Percentiles rank a stretch among this genome's conserved stretches.
Conservation (phyloP, 2,888 invertebrate species). For the Listrodromus nycthemerus region DNA sequence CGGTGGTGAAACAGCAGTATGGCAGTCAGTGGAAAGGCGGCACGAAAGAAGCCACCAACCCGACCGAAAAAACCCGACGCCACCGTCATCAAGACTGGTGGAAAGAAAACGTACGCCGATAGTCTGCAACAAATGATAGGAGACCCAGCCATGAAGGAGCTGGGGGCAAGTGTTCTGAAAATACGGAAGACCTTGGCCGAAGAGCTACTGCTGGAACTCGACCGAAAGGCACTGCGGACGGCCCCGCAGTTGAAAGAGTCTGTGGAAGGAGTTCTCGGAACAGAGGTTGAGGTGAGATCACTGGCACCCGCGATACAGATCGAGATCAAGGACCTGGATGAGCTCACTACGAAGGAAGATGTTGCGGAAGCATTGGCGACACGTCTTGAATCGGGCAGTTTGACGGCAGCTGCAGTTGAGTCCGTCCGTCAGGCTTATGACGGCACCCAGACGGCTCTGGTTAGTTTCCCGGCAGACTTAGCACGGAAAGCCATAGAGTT, state of each 20-base stretch:
- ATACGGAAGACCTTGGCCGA: conserved; percentile 25
- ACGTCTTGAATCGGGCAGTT: not conserved
- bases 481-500: conserved; percentile 24
- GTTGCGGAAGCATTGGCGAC: conserved; percentile 34
- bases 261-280: not conserved
- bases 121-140: not conserved
- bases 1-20: no score
- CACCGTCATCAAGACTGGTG: not conserved
- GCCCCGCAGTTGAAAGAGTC: conserved; percentile 18
- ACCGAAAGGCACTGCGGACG: not conserved
- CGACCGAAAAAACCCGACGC: no score
- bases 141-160: not conserved
- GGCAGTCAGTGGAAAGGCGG: no score
- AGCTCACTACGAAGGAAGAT: no score
- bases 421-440: conserved; percentile 48
- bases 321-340: no score
- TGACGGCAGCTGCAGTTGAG: conserved; percentile 22
- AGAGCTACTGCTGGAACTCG: conserved; percentile 31
- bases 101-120: not conserved
- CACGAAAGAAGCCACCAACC: no score
- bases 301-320: no score
- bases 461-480: conserved; percentile 46
- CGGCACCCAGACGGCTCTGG: conserved; percentile 54
- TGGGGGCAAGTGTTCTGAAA: conserved; percentile 6
- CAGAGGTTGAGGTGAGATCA: no score